These are phyloP conservation scores for Hypsopygia costalis DNA, from an alignment of 2,888 invertebrate genomes.

Conservation along the genomic window DNA sequence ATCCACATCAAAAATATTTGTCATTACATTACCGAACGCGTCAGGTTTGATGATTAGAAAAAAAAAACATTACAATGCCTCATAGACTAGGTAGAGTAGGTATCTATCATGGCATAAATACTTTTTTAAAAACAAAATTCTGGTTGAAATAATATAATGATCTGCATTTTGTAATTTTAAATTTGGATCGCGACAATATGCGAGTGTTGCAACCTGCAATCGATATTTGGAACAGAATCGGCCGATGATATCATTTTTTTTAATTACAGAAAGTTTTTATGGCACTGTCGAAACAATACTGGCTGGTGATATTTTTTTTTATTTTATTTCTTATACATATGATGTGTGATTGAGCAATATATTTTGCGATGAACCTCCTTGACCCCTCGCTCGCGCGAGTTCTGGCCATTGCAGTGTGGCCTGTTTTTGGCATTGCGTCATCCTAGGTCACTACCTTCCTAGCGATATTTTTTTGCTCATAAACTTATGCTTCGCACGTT, in stretches of 20 bases:
- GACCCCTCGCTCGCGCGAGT: constrained; percentile 48
- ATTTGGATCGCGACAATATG: constrained; percentile 8
- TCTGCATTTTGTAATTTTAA: constrained; percentile 8
- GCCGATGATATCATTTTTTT: neutral
- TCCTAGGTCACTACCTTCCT: constrained; percentile 76
- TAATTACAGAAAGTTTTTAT: constrained; percentile 6
- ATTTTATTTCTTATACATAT: constrained; percentile 45
- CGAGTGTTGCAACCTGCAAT: neutral
- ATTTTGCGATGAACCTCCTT: constrained; percentile 71
- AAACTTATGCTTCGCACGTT: constrained; percentile 68
- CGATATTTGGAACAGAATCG: constrained; percentile 3
- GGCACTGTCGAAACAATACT: constrained; percentile 3
- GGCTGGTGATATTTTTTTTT: constrained; percentile 20
- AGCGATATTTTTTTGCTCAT: constrained; percentile 71
- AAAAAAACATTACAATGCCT: neutral
- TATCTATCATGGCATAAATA: no score
- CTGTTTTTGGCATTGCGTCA: constrained; percentile 77
- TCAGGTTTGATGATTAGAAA: neutral
- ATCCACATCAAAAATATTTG: constrained; percentile 43
- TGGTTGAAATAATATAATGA: no score
- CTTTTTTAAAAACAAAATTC: no score
- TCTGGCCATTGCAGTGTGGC: constrained; percentile 54
- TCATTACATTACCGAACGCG: constrained; percentile 20
- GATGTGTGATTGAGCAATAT: constrained; percentile 45
- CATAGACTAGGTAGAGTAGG: no score